Conservation (phyloP, 2,888 invertebrate genomes). For the Lapara coniferarum region DNA sequence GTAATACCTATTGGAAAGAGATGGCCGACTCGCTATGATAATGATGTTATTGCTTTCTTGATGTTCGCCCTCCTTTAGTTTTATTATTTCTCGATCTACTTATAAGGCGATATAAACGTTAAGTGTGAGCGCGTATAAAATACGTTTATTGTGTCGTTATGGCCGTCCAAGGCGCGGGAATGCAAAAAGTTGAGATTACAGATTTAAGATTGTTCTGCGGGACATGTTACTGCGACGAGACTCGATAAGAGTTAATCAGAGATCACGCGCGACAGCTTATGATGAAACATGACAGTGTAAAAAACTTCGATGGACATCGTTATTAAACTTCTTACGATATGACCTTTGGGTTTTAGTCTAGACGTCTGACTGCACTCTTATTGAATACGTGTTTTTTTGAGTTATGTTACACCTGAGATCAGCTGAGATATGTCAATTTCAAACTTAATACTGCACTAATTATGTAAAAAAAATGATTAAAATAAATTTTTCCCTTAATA, state of each 20-base stretch:
- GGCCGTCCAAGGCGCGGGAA: conserved; percentile 60
- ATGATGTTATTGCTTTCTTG: conserved; percentile 84
- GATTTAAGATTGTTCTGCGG: conserved; percentile 70
- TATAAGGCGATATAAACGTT: conserved; percentile 82
- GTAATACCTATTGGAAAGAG: conserved; percentile 82
- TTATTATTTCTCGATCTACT: conserved; percentile 83
- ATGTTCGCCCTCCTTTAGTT: conserved; percentile 80
- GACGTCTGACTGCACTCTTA: conserved; percentile 8
- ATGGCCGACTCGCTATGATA: conserved; percentile 82
- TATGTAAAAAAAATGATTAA: too few species aligned
- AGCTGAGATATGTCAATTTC: too few species aligned
- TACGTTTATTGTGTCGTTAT: conserved; percentile 81
- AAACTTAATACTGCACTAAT: too few species aligned
- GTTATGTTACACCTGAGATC: too few species aligned
- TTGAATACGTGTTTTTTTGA: neutral
- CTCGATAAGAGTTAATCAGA: conserved; percentile 69
- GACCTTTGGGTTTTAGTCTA: conserved; percentile 8
- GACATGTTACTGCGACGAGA: conserved; percentile 56
- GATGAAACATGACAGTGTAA: conserved; percentile 19
- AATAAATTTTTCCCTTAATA: too few species aligned
- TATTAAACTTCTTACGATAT: conserved; percentile 18
- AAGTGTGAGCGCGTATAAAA: conserved; percentile 81
- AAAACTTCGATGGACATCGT: conserved; percentile 20
- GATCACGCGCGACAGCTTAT: conserved; percentile 50
- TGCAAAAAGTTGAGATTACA: conserved; percentile 78